These are phyloP conservation scores for Bicyclus anynana DNA, from an alignment of 1,140 invertebrate genomes.

Conservation along the genomic window DNA sequence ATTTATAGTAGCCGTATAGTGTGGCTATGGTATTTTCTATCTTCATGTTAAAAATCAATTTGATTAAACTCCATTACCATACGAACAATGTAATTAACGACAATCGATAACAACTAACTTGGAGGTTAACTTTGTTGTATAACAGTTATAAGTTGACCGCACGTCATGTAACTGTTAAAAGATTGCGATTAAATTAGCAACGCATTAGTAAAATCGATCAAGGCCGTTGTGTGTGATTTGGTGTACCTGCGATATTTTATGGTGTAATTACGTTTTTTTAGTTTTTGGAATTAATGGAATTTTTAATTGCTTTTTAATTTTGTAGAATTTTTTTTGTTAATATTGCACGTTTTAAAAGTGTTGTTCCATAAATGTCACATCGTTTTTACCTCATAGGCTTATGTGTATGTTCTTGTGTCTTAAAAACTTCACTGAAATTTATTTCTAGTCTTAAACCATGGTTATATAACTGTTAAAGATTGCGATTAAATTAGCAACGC, in stretches of 20 bases:
- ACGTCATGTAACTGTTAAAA: constrained; percentile 4
- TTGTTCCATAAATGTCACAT: too few relatives aligned
- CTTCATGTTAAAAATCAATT: neutral
- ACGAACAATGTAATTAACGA: neutral
- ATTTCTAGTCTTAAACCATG: too few relatives aligned
- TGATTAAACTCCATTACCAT: neutral
- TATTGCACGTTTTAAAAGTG: too few relatives aligned
- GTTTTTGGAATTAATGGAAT: too few relatives aligned
- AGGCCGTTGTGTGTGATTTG: neutral
- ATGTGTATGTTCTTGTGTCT: too few relatives aligned
- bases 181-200: constrained; percentile 3
- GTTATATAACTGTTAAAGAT: constrained; percentile 2
- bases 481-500: constrained; percentile 4
- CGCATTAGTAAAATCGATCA: constrained; percentile 1
- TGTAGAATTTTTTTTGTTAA: too few relatives aligned
- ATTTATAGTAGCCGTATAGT: too few relatives aligned
- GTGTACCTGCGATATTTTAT: neutral
- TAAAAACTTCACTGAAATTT: too few relatives aligned
- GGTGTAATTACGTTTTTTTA: neutral
- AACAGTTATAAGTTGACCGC: constrained; percentile 3
- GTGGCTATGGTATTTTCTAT: neutral
- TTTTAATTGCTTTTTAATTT: too few relatives aligned
- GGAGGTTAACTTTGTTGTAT: constrained; percentile 1
- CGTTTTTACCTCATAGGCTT: too few relatives aligned
- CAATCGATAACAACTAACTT: neutral